Conservation (phyloP, 2,888 invertebrate genomes). For the Callyntrura guangdongensis region DNA sequence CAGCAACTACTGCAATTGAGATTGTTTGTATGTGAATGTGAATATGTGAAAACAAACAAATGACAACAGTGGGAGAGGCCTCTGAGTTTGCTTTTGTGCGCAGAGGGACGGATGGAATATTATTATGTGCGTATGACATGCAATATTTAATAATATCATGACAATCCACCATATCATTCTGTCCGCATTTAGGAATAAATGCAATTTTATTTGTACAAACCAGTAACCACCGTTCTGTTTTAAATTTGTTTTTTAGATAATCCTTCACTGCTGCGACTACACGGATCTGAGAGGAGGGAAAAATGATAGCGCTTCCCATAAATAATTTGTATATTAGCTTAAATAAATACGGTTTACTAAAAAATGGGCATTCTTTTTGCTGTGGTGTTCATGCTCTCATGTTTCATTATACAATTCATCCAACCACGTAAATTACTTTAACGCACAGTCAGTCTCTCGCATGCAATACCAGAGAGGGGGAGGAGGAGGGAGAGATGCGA, state of each 20-base stretch:
- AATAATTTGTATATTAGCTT: constrained; percentile 52
- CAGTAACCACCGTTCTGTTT: constrained; percentile 12
- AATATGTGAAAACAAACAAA: not conserved
- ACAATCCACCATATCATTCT: constrained; percentile 24
- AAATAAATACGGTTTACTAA: constrained; percentile 15
- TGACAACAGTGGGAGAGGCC: constrained; percentile 40
- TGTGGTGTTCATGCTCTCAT: constrained; percentile 10
- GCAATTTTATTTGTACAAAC: not conserved
- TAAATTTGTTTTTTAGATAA: constrained; percentile 30
- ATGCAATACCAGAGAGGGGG: no score
- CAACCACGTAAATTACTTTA: constrained; percentile 15
- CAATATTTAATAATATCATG: constrained; percentile 55
- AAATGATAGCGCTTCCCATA: constrained; percentile 60
- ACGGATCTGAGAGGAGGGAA: not conserved
- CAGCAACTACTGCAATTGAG: not conserved
- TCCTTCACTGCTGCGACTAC: not conserved
- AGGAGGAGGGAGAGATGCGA: constrained; percentile 43
- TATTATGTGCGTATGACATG: constrained; percentile 44
- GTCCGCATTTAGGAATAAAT: not conserved
- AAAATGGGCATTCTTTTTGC: not conserved
- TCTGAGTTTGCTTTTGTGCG: not conserved
- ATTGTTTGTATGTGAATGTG: no score
- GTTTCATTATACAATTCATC: constrained; percentile 59
- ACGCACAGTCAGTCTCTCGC: constrained; percentile 12
- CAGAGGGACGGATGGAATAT: not conserved